Conservation (phyloP, 2,113 vertebrate species). For the Brachirus orientalis region DNA sequence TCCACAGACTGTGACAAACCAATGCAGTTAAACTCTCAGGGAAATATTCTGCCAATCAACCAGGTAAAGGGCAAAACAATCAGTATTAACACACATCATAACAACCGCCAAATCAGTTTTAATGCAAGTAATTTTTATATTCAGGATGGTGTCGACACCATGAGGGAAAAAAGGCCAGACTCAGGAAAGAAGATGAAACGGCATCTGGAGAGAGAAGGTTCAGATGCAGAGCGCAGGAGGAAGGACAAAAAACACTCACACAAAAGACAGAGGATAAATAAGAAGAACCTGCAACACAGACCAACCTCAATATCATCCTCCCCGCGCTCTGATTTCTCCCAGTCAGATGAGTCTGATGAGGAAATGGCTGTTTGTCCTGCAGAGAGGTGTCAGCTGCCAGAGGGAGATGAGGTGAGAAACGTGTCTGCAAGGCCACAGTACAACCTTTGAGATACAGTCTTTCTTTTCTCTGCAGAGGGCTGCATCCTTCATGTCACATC, state of each 20-base stretch:
- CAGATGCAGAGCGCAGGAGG: conserved; percentile 77
- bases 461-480: neutral
- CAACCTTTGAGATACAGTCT: neutral
- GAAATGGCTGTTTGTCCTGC: conserved; percentile 94
- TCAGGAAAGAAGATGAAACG: conserved; percentile 91
- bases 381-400: conserved; percentile 91
- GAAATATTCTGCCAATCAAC: conserved; percentile 53
- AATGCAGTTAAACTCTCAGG: conserved; percentile 70
- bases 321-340: conserved; percentile 86
- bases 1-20: conserved; percentile 72
- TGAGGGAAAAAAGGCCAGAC: conserved; percentile 75
- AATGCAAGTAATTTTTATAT: neutral
- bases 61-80: conserved; percentile 54
- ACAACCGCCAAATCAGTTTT: neutral
- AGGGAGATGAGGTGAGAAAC: conserved; percentile 93
- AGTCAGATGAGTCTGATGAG: conserved; percentile 93
- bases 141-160: conserved; percentile 74
- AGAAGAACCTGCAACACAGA: conserved; percentile 79
- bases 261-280: conserved; percentile 88
- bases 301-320: conserved; percentile 81
- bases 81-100: neutral
- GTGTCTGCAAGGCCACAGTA: neutral
- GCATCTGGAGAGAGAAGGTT: conserved; percentile 84
- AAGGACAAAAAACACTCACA: conserved; percentile 85
- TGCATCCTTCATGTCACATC: too few species aligned